Percentiles rank a stretch among this genome's conserved stretches.
These are phyloP conservation scores for Cyclopterus lumpus DNA, from an alignment of 2,797 vertebrate species.

Conservation along the genomic window DNA sequence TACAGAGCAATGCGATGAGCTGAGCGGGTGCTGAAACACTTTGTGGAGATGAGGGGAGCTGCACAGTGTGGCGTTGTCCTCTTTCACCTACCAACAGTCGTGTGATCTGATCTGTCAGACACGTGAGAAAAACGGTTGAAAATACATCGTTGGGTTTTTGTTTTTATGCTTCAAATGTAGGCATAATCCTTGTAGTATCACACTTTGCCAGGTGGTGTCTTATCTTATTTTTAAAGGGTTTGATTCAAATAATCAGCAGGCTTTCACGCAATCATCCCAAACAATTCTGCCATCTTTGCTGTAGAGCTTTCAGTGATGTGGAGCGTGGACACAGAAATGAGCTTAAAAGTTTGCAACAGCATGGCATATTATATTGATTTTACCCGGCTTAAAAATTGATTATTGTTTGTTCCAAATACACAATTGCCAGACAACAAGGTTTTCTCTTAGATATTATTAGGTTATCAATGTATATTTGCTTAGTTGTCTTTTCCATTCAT, in stretches of 20 bases:
- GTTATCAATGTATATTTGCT: conserved; percentile 39
- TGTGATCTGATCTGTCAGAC: not conserved
- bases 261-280: not conserved
- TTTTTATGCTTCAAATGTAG: conserved; percentile 19
- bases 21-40: not conserved
- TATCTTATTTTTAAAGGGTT: not conserved
- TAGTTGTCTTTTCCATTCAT: conserved; percentile 15
- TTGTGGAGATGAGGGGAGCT: not conserved
- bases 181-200: not conserved
- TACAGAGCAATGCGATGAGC: not conserved
- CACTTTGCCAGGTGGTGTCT: conserved; percentile 4
- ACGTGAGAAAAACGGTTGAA: not conserved
- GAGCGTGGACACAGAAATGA: not conserved
- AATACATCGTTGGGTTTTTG: not conserved
- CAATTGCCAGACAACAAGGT: conserved; percentile 35
- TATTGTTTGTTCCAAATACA: conserved; percentile 36
- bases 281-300: not conserved
- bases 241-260: conserved; percentile 3
- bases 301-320: not conserved
- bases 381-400: conserved; percentile 26
- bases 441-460: conserved; percentile 14
- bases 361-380: conserved; percentile 34
- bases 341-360: conserved; percentile 20
- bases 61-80: not conserved
- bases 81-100: not conserved